Evolutionary conservation across 2,888 invertebrate genomes (phyloP), one percentile per base, ranked within the genome.

Genomic region (Nowickia ferox): DNA sequence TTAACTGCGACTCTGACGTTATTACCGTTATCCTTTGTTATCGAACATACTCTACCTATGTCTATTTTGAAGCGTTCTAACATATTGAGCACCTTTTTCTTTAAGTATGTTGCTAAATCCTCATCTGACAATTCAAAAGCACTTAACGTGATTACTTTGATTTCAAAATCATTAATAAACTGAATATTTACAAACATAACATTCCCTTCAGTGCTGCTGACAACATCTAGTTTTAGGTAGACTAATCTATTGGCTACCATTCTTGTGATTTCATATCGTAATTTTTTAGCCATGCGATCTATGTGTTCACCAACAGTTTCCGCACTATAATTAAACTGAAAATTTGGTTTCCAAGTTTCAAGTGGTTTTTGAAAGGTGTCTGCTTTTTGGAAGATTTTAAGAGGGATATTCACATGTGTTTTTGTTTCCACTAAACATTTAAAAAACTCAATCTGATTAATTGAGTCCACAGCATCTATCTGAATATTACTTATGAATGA

Each of bases 1-100:
- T 85, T 72, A 10, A 77, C 55, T 3, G 55, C 53, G 46, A 86
- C 75, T 51, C 79, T 15, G 22, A 83, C 61, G 71, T 86, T 87
- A 46, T 83, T 77, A 9, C 77, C 80, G 44, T 84, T 81, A 38
- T 87, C 87, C 65, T 81, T 87, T n/a, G 81, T 87, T 38, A 78
- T 86, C 11, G 87, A 87, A 76, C 63, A 82, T 48, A 87, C 63
- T 53, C 83, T 81, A 13, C 55, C 48, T 22, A 85, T 81, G 48
- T 87, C 84, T 38, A 87, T 84, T 69, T 74, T 59, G 19, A 71
- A 87, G 9, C 76, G 78, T 17, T 78, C 61, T n/a, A 88, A 46
- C 10, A 46, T 65, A 4, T 65, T 78, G 22, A 87, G 42, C 53
- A 88, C 72, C 22, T 87, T 66, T 53, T 83, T 51, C 44, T 87